A percentile compares a stretch with the other conserved stretches of the same genome.
Conservation (phyloP, 1,140 invertebrate genomes). For the Drosophila lowei region DNA sequence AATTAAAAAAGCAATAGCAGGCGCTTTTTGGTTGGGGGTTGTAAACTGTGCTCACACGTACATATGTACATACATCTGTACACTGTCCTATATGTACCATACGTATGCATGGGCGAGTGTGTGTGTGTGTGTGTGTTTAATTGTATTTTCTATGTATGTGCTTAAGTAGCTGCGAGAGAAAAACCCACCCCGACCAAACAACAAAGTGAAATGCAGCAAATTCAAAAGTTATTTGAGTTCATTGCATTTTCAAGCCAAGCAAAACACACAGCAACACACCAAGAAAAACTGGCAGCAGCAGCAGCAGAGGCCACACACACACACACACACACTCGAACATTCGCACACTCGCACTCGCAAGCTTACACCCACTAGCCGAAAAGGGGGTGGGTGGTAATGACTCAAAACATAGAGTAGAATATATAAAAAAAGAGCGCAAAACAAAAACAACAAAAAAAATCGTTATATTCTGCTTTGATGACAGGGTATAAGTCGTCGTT, state of each 20-base stretch:
- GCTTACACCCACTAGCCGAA: conserved; percentile 20
- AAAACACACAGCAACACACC: conserved; percentile 61
- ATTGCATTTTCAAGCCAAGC: conserved; percentile 80
- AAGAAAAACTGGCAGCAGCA: conserved; percentile 11
- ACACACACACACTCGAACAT: conserved; percentile 13
- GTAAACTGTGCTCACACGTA: conserved; percentile 63
- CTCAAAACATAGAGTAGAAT: conserved; percentile 73
- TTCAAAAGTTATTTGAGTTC: conserved; percentile 82
- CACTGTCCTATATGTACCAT: conserved; percentile 37
- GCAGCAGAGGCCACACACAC: conserved; percentile 14
- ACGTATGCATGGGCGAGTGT: conserved; percentile 44
- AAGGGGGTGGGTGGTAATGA: conserved; percentile 76
- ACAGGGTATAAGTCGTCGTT: conserved; percentile 56
- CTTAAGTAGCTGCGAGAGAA: conserved; percentile 70
- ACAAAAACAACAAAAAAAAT: conserved; percentile 60
- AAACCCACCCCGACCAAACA: conserved; percentile 67
- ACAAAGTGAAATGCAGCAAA: conserved; percentile 79
- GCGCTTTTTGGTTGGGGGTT: conserved; percentile 65
- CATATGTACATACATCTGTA: conserved; percentile 22
- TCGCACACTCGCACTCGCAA: conserved; percentile 22
- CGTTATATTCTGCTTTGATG: conserved; percentile 72
- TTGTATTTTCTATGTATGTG: conserved; percentile 55
- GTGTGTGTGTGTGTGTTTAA: conserved; percentile 30
- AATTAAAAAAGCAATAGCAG: conserved; percentile 76
- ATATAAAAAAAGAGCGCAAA: conserved; percentile 52